These are phyloP conservation scores for Drosophila seguyi DNA, from an alignment of 1,140 invertebrate species.

Conservation along the genomic window DNA sequence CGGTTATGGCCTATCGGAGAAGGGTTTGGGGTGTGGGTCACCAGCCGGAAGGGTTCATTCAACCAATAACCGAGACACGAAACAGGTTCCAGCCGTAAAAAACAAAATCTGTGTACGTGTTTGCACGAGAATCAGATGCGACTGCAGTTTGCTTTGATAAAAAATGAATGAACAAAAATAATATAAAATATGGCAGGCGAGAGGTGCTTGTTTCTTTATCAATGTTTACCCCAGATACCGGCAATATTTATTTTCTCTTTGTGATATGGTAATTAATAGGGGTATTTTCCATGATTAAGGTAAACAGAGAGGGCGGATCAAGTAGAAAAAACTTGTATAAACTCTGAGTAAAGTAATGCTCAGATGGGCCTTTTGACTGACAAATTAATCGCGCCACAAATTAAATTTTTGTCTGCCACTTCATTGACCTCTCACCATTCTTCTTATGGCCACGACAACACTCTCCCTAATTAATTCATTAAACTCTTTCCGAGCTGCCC, in stretches of 20 bases:
- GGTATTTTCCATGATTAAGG: slow-evolving; percentile 35
- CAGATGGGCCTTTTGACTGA: not conserved
- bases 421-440: slow-evolving; percentile 38
- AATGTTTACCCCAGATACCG: slow-evolving; percentile 46
- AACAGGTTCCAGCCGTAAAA: slow-evolving; percentile 66
- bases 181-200: slow-evolving; percentile 25
- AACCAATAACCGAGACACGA: slow-evolving; percentile 66
- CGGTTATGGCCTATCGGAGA: slow-evolving; percentile 10
- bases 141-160: slow-evolving; percentile 61
- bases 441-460: slow-evolving; percentile 6
- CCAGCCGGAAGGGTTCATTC: slow-evolving; percentile 75
- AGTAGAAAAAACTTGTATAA: slow-evolving; percentile 8
- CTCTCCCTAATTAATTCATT: slow-evolving; percentile 49
- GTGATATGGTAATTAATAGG: slow-evolving; percentile 37
- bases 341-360: not conserved
- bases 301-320: slow-evolving; percentile 22
- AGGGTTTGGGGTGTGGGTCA: slow-evolving; percentile 3
- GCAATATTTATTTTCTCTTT: slow-evolving; percentile 42
- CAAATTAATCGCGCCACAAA: not conserved
- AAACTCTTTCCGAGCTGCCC: slow-evolving; percentile 31
- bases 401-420: slow-evolving; percentile 37
- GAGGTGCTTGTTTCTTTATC: slow-evolving; percentile 30
- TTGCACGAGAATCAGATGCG: slow-evolving; percentile 42
- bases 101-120: slow-evolving; percentile 63
- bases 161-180: slow-evolving; percentile 28